phyloP scores from a whole-genome alignment of 1,140 invertebrate genomes.

The Bombus breviceps region DNA sequence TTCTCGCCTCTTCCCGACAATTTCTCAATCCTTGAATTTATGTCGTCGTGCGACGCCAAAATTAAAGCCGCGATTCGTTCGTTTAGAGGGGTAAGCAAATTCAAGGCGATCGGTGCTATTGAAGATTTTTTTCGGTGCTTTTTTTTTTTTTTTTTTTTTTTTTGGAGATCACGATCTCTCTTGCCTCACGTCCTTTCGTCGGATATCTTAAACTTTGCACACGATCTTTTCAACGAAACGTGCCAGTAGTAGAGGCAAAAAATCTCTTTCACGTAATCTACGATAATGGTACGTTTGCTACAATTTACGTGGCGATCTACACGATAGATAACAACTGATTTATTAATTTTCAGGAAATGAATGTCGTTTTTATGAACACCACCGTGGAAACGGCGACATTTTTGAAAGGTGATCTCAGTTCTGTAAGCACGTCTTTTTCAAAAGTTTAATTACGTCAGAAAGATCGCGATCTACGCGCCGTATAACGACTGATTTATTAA shows the following conservation, averaged over 20 bases:
- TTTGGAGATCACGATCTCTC: constrained; percentile 1
- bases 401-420: background rate
- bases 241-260: background rate
- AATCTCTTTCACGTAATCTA: background rate
- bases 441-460: background rate
- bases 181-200: background rate
- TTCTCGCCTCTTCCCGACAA: background rate
- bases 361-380: background rate
- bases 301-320: background rate
- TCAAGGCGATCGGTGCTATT: background rate
- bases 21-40: constrained; percentile 32
- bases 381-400: background rate
- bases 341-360: background rate
- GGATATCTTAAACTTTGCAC: background rate
- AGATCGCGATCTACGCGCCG: background rate
- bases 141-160: too few relatives aligned
- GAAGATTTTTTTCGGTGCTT: constrained; percentile 3
- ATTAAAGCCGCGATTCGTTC: constrained; percentile 26
- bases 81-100: background rate
- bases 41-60: background rate
- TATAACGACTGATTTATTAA: background rate
- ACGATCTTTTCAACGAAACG: background rate
- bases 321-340: background rate
- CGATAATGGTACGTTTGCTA: background rate
- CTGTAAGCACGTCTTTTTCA: background rate